Conservation (phyloP, 2,888 invertebrate genomes). For the Drosophila mettleri region DNA sequence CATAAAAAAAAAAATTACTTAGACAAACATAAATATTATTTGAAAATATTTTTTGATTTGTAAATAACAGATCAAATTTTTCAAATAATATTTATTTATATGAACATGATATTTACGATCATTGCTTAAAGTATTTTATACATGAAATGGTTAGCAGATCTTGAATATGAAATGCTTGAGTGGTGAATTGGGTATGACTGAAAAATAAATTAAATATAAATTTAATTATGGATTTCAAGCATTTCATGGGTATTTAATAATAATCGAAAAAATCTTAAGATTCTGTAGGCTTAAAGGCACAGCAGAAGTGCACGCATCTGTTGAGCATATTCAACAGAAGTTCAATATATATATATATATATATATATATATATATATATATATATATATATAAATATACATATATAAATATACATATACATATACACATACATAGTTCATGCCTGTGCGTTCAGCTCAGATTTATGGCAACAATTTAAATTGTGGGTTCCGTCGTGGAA, state of each 20-base stretch:
- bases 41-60: too few relatives aligned
- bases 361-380: background rate
- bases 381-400: background rate
- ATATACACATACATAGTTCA: too few relatives aligned
- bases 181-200: background rate
- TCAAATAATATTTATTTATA: too few relatives aligned
- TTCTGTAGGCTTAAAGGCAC: background rate
- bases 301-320: slow-evolving; percentile 8
- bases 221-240: background rate
- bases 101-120: background rate
- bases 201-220: background rate
- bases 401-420: too few relatives aligned
- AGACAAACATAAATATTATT: background rate
- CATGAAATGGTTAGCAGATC: background rate
- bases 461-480: slow-evolving; percentile 15
- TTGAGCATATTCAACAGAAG: background rate
- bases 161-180: background rate
- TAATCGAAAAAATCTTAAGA: slow-evolving; percentile 26
- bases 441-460: background rate
- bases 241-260: slow-evolving; percentile 1
- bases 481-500: slow-evolving; percentile 8
- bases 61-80: too few relatives aligned
- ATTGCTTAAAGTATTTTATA: background rate
- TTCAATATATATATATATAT: background rate
- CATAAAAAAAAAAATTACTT: too few relatives aligned